A percentile compares a stretch with the other conserved stretches of the same genome.
Evolutionary conservation across 2,888 invertebrate species (phyloP).

Genomic region (Halictus ligatus): DNA sequence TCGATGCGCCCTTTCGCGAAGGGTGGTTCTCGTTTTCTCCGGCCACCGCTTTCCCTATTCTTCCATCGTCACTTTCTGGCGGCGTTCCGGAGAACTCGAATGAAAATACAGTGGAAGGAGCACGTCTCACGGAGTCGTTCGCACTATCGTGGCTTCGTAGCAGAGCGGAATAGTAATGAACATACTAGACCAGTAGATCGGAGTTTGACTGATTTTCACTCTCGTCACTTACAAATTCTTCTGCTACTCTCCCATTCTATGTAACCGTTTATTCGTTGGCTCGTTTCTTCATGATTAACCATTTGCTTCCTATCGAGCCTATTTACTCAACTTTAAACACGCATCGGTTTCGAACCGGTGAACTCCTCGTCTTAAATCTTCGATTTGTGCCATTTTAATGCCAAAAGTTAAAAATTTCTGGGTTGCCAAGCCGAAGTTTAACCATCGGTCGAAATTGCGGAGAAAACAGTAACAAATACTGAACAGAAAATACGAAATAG

Average conservation of each 20-base stretch:
- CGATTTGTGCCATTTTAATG: no score
- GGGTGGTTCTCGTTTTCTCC: constrained; percentile 34
- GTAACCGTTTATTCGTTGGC: no score
- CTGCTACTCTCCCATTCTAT: neutral
- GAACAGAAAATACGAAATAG: no score
- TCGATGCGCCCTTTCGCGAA: constrained; percentile 26
- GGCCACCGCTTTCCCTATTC: constrained; percentile 31
- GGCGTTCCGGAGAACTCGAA: constrained; percentile 27
- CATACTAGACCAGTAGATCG: neutral
- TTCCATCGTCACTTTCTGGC: constrained; percentile 40
- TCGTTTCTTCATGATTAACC: neutral
- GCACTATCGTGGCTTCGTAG: constrained; percentile 52
- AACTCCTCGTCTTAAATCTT: no score
- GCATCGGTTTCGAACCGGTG: no score
- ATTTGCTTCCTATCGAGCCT: neutral
- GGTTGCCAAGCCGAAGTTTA: no score
- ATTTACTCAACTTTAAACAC: no score
- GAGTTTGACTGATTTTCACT: constrained; percentile 28
- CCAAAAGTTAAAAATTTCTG: no score
- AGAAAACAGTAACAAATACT: no score
- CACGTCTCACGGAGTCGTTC: constrained; percentile 60
- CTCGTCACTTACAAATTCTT: neutral
- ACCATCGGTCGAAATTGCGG: no score
- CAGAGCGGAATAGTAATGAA: constrained; percentile 57
- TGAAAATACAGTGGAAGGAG: constrained; percentile 49